Evolutionary conservation across 2,888 invertebrate species (phyloP), one percentile per base, ranked within the genome.

Genomic region (Lottia gigantea): DNA sequence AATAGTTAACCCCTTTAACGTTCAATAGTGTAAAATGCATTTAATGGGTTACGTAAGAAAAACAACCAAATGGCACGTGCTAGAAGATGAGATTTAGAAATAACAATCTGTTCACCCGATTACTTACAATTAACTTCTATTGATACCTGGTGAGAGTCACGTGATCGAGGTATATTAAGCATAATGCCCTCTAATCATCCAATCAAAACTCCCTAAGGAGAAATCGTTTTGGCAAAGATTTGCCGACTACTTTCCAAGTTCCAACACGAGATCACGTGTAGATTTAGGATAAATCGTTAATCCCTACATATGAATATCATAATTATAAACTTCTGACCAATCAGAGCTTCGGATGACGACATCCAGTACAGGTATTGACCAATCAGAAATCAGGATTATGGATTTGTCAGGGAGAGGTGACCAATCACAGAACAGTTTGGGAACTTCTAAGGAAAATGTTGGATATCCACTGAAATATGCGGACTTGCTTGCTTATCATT

Each of bases 11-110:
- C 40, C 40, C 40, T 40, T 40, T 40, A 40, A 40, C 11, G 11
- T 31, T 40, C 40, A 8, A 40, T 40, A 40, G 40, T 40, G 40
- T 40, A 40, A 55, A 55, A 55, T 23, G 12, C 55, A 55, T 55
- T 55, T 55, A 55, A 55, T 55, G 23, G 23, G 55, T 55, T 55
- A 55, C 55, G 23, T 55, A 55, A 55, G 11, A 23, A 40, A 23
- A 55, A 11, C 14, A 55, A 23, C 55, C 23, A 55, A 55, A 55
- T 55, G 55, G 55, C 55, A 55, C 55, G 55, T 55, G 55, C 55
- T 19, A 55, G 19, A 40, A 12, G 55, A 55, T 55, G 19, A 12
- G 19, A 55, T 55, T 55, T 23, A 55, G 19, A 55, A 55, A 6
- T 8, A 23, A 55, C 55, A 55, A 55, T 55, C 55, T 55, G 55